phyloP scores from a whole-genome alignment of 1,140 invertebrate genomes.

The Saccostrea cuccullata region DNA sequence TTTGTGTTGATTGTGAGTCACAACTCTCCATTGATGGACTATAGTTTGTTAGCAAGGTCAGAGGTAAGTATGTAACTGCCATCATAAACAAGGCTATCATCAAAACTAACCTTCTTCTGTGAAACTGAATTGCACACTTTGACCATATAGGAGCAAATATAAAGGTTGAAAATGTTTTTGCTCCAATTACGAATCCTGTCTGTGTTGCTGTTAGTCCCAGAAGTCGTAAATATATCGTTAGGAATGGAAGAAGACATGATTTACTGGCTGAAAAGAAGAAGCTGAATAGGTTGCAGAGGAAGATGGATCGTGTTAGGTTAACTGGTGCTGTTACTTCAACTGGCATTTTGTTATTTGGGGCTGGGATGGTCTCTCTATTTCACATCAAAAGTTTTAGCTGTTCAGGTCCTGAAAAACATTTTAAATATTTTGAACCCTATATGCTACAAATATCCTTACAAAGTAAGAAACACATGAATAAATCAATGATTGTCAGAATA shows the following conservation, averaged over 20 bases:
- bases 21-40: conserved; percentile 46
- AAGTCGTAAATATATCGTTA: conserved; percentile 73
- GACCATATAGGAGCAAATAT: conserved; percentile 75
- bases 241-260: conserved; percentile 73
- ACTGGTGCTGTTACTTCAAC: conserved; percentile 65
- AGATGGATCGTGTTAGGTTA: conserved; percentile 68
- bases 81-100: conserved; percentile 73
- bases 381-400: not conserved
- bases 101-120: conserved; percentile 68
- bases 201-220: conserved; percentile 72
- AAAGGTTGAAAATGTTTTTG: conserved; percentile 71
- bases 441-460: not conserved
- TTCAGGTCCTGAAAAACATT: not conserved
- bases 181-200: conserved; percentile 72
- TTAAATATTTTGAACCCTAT: not conserved
- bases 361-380: not conserved
- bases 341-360: conserved; percentile 16
- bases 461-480: too few species aligned
- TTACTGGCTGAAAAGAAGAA: conserved; percentile 74
- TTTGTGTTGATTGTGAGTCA: not conserved
- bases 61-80: conserved; percentile 67
- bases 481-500: too few species aligned
- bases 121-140: conserved; percentile 69
- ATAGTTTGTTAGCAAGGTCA: conserved; percentile 63
- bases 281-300: conserved; percentile 72